These are phyloP conservation scores for Ginglymostoma cirratum DNA, from an alignment of 2,113 vertebrate species.

Conservation along the genomic window DNA sequence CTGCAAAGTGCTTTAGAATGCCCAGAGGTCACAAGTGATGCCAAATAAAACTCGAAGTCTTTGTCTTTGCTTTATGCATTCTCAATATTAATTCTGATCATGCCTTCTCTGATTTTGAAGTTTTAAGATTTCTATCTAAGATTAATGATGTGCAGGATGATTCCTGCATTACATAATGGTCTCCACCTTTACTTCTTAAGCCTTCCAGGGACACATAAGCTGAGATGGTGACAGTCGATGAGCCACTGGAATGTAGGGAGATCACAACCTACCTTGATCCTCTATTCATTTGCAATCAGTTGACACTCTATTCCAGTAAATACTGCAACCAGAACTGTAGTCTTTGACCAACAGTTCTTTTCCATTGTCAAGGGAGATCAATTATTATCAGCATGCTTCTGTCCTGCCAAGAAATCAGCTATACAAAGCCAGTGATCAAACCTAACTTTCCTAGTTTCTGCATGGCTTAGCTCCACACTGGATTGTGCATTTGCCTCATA, in stretches of 20 bases:
- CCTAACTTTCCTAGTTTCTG: background rate
- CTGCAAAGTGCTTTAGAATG: background rate
- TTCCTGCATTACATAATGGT: background rate
- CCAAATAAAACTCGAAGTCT: too few relatives aligned
- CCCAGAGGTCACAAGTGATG: too few relatives aligned
- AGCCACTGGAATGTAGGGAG: too few relatives aligned
- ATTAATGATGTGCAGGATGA: background rate
- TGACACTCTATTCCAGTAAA: too few relatives aligned
- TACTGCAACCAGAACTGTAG: background rate
- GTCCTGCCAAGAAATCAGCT: background rate
- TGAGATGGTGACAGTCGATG: background rate
- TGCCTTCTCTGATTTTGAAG: background rate
- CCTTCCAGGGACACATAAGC: background rate
- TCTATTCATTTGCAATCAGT: too few relatives aligned
- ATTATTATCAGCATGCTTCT: background rate
- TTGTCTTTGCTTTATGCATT: too few relatives aligned
- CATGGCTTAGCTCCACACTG: background rate
- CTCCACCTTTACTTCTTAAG: background rate
- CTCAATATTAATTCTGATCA: background rate
- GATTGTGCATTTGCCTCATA: background rate
- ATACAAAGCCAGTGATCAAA: background rate
- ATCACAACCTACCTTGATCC: too few relatives aligned
- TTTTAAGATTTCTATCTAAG: background rate
- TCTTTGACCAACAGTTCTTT: background rate
- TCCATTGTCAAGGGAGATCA: background rate